Evolutionary conservation across 2,888 invertebrate genomes (phyloP), one percentile per base, ranked within the genome.

Genomic region (Anthophora plumipes): DNA sequence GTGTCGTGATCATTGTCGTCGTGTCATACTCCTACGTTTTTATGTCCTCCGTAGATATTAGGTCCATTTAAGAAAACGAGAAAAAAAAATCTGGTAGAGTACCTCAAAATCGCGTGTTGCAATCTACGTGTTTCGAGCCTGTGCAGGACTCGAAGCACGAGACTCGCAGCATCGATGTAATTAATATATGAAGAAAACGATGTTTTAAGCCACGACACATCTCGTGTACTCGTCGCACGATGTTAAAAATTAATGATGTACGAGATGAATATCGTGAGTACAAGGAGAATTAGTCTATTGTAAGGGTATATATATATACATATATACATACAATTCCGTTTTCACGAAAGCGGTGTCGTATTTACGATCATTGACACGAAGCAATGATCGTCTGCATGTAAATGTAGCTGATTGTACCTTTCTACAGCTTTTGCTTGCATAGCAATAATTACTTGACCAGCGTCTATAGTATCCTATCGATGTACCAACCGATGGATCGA

Each of bases 1-100:
- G 77, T 88, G 89, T 89, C 87, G 87, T 88, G 82, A 87, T 90
- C 78, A 82, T 88, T 86, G 85, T 87, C 83, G 81, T 83, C 64
- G 68, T 89, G 82, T 85, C 78, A 79, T 78, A 85, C 77, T 76
- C 75, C 60, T 78, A 78, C 72, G 75, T 86, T 83, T 86, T 74
- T 86, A 84, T 86, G 86, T 84, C 79, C 77, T 76, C 77, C 78
- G 61, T 85, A 85, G 80, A 63, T 78, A n/a, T 73, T 84, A 83
- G 84, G 59, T 60, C 31, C 71, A 64, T 67, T 52, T 25, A 61
- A 73, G 41, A 41, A 48, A 54, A 7, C 39, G 25, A 54, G 52
- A 50, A 14, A 37, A 55, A 63, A 76, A 57, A 59, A 52, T 50
- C 59, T 80, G 31, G 46, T 52, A 25, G 59, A 57, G 1, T 68